Base-by-base conservation (phyloP, 2,797 vertebrate genomes). In the Sebastiscus albofasciatus region DNA sequence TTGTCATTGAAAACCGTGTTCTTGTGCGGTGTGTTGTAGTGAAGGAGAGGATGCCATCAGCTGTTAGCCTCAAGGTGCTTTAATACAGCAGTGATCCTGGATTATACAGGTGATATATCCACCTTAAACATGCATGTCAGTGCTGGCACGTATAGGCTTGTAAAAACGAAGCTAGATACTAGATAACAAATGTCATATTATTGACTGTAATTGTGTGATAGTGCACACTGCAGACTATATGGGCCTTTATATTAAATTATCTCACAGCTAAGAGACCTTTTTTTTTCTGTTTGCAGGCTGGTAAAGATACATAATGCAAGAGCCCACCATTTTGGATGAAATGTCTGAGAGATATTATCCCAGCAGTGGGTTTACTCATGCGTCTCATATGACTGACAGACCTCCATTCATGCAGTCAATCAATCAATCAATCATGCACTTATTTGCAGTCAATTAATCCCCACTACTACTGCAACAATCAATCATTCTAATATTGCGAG, bases 11-110 rank as follows among this genome's bases (percentile, higher is more conserved):
- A 39, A 39, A 39, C 36, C 36, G 36, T 49, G 60, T 22, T 61
- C 67, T 26, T 27, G 33, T 58, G 18, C 39, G 26, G 67, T n/a
- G 54, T 49, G 72, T 49, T 49, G 72, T 49, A 65, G 77, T 42
- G 73, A 49, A 27, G 69, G n/a, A 72, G 72, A 70, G 74, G 74
- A 77, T 86, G 91, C 77, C 82, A 85, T 85, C 93, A 93, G 93
- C 91, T 93, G 93, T 90, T 92, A 80, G 83, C 82, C 67, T 85
- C 80, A 90, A 91, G 89, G 89, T 87, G 87, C 81, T 34, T 87
- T 42, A 52, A 68, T 14, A 71, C 71, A 20, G 70, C 54, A 39
- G 79, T 68, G 78, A 89, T 85, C 82, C 80, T 3, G 87, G 88
- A 90, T 93, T 91, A 91, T 5, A 79, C 88, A 90, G 86, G 90